Base-by-base conservation (phyloP, 2,113 vertebrate species). In the Sorex araneus region DNA sequence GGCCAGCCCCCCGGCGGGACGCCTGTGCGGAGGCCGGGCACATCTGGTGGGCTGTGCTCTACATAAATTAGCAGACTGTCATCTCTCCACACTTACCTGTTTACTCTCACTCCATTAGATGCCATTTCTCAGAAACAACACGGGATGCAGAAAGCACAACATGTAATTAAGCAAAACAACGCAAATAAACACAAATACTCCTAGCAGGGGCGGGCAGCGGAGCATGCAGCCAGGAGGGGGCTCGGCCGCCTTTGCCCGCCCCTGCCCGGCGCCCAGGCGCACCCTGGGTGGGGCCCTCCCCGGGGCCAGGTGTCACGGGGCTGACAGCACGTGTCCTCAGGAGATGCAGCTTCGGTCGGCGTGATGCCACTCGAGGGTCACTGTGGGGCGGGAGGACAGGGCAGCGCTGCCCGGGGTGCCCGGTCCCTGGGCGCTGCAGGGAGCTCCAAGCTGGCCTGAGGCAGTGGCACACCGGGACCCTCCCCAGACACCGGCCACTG, bases 21-120 rank as follows among this genome's bases (percentile, higher is more conserved):
- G 54, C 57, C 57, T 60, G 2, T 66, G 64, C 10, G 25, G 81
- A 91, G 50, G 76, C n/a, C 94, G 93, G 71, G 89, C 95, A 94
- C 96, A 97, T 95, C 95, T 96, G 96, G 94, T 92, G 94, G 94
- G 84, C 73, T 91, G 43, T 47, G 80, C 75, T 96, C 94, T 91
- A 87, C 96, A 95, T 95, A 96, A 95, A 95, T 96, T 95, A 97
- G 76, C 92, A 95, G 89, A 95, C 91, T 96, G 97, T 95, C 97
- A 95, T 77, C 91, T 92, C 92, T 57, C 94, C 91, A 95, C 91
- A 96, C 94, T 84, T 96, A 96, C 96, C 95, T 97, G 91, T 96
- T 96, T 96, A 87, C 89, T 94, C 95, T 94, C 95, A 93, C 89
- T 95, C 95, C 95, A 85, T 94, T 94, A 96, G 94, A 78, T 95